These are phyloP conservation scores for Colius striatus DNA, from an alignment of 2,113 vertebrate genomes.

Conservation along the genomic window DNA sequence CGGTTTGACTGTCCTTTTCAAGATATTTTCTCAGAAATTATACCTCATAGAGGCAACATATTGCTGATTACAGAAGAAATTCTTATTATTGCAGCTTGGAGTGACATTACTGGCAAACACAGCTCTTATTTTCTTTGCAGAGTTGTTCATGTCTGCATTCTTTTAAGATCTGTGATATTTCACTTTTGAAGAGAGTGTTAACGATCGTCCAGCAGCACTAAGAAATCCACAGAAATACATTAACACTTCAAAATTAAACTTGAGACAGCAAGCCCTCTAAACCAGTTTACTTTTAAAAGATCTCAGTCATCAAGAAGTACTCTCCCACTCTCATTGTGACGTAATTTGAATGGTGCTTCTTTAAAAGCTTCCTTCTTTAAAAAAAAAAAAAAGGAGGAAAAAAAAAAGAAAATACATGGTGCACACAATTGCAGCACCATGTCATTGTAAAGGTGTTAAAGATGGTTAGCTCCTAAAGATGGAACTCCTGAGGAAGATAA, in stretches of 20 bases:
- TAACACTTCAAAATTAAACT: not conserved
- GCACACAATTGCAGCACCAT: not conserved
- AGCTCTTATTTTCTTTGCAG: not conserved
- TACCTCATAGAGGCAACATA: not conserved
- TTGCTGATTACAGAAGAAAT: not conserved
- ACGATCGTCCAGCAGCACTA: not conserved
- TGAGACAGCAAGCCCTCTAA: not conserved
- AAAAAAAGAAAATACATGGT: not conserved
- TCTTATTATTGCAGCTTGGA: not conserved
- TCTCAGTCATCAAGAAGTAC: not conserved
- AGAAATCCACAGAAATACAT: not conserved
- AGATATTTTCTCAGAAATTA: constrained; percentile 19
- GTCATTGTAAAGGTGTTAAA: not conserved
- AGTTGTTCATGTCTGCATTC: not conserved
- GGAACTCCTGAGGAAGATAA: not conserved
- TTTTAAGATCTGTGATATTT: not conserved
- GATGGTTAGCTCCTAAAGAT: not conserved
- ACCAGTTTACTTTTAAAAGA: not conserved
- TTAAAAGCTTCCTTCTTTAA: not conserved
- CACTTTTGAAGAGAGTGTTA: not conserved
- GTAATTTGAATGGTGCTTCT: not conserved
- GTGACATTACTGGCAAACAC: not conserved
- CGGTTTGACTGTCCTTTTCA: not conserved
- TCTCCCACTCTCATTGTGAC: not conserved
- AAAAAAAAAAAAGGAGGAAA: not conserved